phyloP scores from a whole-genome alignment of 1,140 invertebrate genomes.

The Cylas formicarius region DNA sequence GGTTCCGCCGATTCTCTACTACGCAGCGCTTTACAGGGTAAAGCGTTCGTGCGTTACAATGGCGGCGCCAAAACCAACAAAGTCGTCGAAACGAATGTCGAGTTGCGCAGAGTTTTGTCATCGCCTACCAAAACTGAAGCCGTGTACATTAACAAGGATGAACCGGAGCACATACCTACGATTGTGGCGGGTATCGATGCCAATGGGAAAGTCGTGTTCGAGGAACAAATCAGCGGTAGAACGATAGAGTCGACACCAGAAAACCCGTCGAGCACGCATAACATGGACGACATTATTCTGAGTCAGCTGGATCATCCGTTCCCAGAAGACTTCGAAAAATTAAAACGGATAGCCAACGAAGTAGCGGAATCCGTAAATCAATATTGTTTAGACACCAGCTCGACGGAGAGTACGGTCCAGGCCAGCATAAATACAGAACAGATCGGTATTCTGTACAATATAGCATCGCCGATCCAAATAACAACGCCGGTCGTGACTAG shows the following conservation, averaged over 20 bases:
- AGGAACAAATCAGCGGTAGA: slow-evolving; percentile 40
- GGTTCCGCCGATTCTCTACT: slow-evolving; percentile 64
- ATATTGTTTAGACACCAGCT: slow-evolving; percentile 57
- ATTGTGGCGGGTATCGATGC: slow-evolving; percentile 44
- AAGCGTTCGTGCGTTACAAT: slow-evolving; percentile 53
- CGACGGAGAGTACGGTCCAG: slow-evolving; percentile 44
- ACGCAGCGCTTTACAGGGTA: slow-evolving; percentile 72
- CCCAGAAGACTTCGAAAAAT: slow-evolving; percentile 65
- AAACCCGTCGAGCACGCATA: slow-evolving; percentile 54
- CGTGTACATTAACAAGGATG: slow-evolving; percentile 41
- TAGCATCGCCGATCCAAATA: slow-evolving; percentile 35
- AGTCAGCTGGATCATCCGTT: slow-evolving; percentile 61
- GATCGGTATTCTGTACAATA: slow-evolving; percentile 39
- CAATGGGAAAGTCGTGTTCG: slow-evolving; percentile 41
- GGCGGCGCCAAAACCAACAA: slow-evolving; percentile 34
- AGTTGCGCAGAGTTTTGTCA: slow-evolving; percentile 44
- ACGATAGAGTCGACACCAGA: slow-evolving; percentile 43
- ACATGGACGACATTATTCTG: slow-evolving; percentile 63
- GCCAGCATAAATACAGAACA: slow-evolving; percentile 43
- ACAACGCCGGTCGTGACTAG: slow-evolving; percentile 46
- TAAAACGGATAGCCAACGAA: slow-evolving; percentile 67
- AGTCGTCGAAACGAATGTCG: slow-evolving; percentile 43
- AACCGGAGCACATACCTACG: slow-evolving; percentile 42
- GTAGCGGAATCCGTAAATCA: slow-evolving; percentile 61
- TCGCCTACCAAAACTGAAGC: slow-evolving; percentile 45